Evolutionary conservation across 1,140 invertebrate genomes (phyloP), one percentile per base, ranked within the genome.

Genomic region (Hylaeus anthracinus): DNA sequence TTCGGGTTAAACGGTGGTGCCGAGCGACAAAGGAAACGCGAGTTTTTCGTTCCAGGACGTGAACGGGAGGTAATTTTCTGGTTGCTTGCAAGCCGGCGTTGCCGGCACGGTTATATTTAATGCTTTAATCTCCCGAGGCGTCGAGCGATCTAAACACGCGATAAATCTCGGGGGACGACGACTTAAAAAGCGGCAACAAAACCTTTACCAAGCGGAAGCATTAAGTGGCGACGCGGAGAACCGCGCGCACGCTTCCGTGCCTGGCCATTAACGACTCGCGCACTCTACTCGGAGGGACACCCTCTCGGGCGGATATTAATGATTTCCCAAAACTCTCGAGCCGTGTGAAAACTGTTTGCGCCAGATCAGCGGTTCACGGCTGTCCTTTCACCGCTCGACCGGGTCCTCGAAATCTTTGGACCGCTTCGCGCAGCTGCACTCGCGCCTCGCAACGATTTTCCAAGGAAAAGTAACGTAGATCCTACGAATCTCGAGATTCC

Each of bases 241-340:
- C 53, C 78, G 77, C 79, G 73, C 75, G 76, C 76, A 60, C 65
- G 75, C 80, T 58, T 71, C 86, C 86, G 85, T 80, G 82, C 77
- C 76, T 60, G 79, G 67, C 87, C 86, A 88, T 90, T 85, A 84
- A 85, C 86, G 82, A 81, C 79, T 37, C 78, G 70, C 72, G 15
- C 60, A 43, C 58, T 80, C 81, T 69, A 61, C 77, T 65, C 45
- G 26, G 70, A 74, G 71, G 63, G 56, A 63, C 82, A 55, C 15
- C 55, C 60, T 45, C 80, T 77, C 56, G 8, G 71, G 86, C 72
- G 86, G 87, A 90, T 92, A 90, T 91, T 90, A 91, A 91, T 90
- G 90, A 91, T 91, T 91, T 90, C 88, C 88, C 88, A 90, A 91
- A 91, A 88, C 86, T 82, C 85, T 85, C 74, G 72, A 85, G 82